A percentile compares a stretch with the other conserved stretches of the same genome.
Evolutionary conservation across 53 echinoderm and acorn worm species (phyloP).

Genomic region (Arbacia lixula): DNA sequence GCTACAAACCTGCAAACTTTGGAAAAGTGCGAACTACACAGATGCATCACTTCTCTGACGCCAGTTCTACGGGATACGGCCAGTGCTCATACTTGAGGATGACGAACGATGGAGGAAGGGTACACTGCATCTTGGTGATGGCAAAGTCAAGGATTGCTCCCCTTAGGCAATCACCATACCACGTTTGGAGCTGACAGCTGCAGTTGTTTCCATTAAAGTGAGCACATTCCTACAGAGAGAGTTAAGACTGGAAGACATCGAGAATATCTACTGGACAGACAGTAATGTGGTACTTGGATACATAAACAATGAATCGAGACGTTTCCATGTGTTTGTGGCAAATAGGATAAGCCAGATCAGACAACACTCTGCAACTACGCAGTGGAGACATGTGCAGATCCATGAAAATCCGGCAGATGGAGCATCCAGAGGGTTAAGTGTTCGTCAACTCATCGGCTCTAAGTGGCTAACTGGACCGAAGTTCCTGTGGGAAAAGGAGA

Average conservation of each 20-base stretch:
- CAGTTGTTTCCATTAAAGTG: conserved; percentile 50
- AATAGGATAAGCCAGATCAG: conserved; percentile 62
- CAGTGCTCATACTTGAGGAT: conserved; percentile 39
- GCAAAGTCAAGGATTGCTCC: conserved; percentile 63
- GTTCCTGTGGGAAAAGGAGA: background rate
- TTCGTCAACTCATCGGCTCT: background rate
- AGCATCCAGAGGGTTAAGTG: conserved; percentile 52
- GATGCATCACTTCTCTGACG: conserved; percentile 72
- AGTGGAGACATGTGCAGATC: conserved; percentile 61
- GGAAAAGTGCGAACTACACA: conserved; percentile 28
- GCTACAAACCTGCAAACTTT: conserved; percentile 47
- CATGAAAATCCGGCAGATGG: conserved; percentile 64
- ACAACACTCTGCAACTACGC: conserved; percentile 34
- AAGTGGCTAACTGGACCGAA: conserved; percentile 47
- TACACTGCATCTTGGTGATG: conserved; percentile 43
- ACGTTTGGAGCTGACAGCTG: conserved; percentile 58
- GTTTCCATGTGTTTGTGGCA: conserved; percentile 76
- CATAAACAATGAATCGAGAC: conserved; percentile 34
- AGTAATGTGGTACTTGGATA: conserved; percentile 66
- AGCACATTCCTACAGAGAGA: background rate
- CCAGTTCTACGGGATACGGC: conserved; percentile 52
- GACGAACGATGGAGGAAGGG: background rate
- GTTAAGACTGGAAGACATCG: background rate
- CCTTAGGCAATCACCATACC: conserved; percentile 49
- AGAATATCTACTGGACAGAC: conserved; percentile 49